phyloP scores from a whole-genome alignment of 1,140 invertebrate species.

The Sesamia nonagrioides region DNA sequence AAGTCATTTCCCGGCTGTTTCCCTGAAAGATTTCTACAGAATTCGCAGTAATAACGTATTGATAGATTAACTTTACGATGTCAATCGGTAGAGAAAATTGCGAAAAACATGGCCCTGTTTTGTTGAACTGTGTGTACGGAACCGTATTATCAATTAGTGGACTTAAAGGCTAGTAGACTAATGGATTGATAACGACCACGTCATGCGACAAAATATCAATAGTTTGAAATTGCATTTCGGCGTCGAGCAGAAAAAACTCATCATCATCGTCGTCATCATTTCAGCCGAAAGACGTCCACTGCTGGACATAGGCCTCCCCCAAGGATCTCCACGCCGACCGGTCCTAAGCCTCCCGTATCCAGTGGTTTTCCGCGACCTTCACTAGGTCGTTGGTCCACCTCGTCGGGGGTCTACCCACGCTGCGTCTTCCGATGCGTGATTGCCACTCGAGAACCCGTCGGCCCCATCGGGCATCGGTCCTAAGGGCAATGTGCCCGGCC shows the following conservation, averaged over 20 bases:
- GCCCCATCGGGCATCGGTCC: too few relatives aligned
- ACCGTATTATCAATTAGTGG: conserved; percentile 28
- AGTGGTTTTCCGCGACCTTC: too few relatives aligned
- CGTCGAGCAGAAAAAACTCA: neutral
- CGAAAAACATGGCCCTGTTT: conserved; percentile 29
- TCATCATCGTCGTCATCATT: too few relatives aligned
- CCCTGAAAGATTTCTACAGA: conserved; percentile 62
- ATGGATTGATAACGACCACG: conserved; percentile 10
- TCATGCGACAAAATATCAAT: conserved; percentile 33
- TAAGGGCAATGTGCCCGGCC: too few relatives aligned
- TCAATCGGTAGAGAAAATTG: conserved; percentile 15
- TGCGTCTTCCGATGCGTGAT: too few relatives aligned
- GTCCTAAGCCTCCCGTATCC: too few relatives aligned
- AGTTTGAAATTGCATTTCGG: conserved; percentile 40
- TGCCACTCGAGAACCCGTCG: too few relatives aligned
- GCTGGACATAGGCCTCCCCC: too few relatives aligned
- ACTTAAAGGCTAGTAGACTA: conserved; percentile 18
- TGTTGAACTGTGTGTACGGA: conserved; percentile 9
- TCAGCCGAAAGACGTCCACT: too few relatives aligned
- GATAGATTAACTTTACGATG: conserved; percentile 25
- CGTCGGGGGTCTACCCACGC: too few relatives aligned
- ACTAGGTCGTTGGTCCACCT: too few relatives aligned
- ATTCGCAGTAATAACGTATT: conserved; percentile 28
- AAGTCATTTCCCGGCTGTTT: conserved; percentile 75
- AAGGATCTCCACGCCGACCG: too few relatives aligned